A percentile compares a stretch with the other conserved stretches of the same genome.
These are phyloP conservation scores for Archocentrus centrarchus DNA, from an alignment of 2,113 vertebrate species.

Conservation along the genomic window DNA sequence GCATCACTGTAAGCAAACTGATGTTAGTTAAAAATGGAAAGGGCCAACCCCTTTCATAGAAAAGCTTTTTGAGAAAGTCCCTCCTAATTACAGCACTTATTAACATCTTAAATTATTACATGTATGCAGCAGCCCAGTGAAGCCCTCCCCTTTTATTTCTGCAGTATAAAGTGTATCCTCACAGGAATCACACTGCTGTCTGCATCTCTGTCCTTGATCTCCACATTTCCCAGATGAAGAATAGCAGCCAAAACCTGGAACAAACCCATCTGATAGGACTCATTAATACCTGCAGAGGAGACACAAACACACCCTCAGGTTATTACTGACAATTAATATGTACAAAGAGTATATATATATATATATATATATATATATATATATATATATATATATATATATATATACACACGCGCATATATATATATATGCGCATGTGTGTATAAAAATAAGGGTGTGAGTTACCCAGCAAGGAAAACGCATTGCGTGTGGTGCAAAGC, in stretches of 20 bases:
- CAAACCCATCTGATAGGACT: slow-evolving; percentile 94
- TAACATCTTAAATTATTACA: neutral
- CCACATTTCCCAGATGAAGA: slow-evolving; percentile 96
- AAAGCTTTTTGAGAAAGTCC: neutral
- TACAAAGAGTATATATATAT: no score
- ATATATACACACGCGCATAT: no score
- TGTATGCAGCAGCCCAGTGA: neutral
- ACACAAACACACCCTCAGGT: slow-evolving; percentile 5
- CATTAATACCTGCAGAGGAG: slow-evolving; percentile 88
- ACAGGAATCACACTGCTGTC: slow-evolving; percentile 94
- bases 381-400: no score
- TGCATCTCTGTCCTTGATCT: slow-evolving; percentile 90
- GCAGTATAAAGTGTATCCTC: slow-evolving; percentile 61
- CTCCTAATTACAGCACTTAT: neutral
- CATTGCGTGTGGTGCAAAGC: slow-evolving; percentile 89
- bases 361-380: no score
- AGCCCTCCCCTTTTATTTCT: neutral
- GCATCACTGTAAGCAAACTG: neutral
- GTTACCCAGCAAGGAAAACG: slow-evolving; percentile 92
- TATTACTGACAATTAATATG: neutral
- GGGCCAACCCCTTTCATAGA: neutral
- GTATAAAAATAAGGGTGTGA: no score
- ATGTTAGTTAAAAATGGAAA: neutral
- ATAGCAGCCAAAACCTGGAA: slow-evolving; percentile 96
- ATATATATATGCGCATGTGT: no score